Evolutionary conservation across 2,797 vertebrate species (phyloP), one percentile per base, ranked within the genome.

Genomic region (Cottoperca gobio): DNA sequence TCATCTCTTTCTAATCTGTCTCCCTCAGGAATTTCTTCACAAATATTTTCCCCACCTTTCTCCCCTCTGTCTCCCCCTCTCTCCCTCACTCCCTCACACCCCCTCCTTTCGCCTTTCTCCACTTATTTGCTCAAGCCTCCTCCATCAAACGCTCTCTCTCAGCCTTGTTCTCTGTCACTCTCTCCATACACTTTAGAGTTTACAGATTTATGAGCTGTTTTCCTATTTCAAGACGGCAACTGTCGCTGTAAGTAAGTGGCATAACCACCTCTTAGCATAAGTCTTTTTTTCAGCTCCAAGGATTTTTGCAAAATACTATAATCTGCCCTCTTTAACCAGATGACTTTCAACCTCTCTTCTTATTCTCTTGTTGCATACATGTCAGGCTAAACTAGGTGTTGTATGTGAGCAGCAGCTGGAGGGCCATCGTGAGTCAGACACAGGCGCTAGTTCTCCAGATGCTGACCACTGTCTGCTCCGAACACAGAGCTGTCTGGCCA

Each of bases 371-470:
- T 70, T 35, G 48, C 54, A 64, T 62, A 70, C 62, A 53, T 68
- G 61, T 26, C 52, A 37, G 53, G 11, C 21, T 31, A 24, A 78
- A 54, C 43, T 66, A 33, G 49, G 52, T 50, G 49, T 64, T 28
- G 73, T 67, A 57, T 75, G 48, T 58, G 71, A 77, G 71, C 33
- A 80, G 70, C 69, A 84, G 70, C 80, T 74, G 66, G 16, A 70
- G 43, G 70, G 72, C 64, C n/a, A 0, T 28, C 45, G 68, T 45
- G 57, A 83, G 67, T 75, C 54, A 75, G 75, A 72, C 81, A 17
- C 23, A 4, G 64, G 37, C 69, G 74, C 59, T 75, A 67, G 67
- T 91, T 93, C 84, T 93, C 92, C 93, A 95, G 92, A 93, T 92
- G 93, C 84, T 92, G 84, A 87, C 88, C 84, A 85, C 43, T 75